Evolutionary conservation across 2,888 invertebrate species (phyloP).

Genomic region (Hirtodrosophila cameraria): DNA sequence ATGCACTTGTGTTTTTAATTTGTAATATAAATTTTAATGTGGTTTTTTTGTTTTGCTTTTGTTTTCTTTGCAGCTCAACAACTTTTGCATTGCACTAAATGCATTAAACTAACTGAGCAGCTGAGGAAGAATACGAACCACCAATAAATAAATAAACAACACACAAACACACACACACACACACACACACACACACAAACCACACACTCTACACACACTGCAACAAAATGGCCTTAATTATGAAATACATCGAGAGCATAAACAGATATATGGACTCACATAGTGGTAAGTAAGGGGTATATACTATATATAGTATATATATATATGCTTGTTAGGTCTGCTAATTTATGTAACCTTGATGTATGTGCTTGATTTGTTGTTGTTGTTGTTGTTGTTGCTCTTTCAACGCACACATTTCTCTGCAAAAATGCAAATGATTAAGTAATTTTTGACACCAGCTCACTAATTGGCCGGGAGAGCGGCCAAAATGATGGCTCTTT

Average conservation of each 20-base stretch:
- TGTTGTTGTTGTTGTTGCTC: constrained; percentile 23
- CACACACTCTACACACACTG: constrained; percentile 70
- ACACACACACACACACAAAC: constrained; percentile 58
- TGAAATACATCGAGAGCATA: constrained; percentile 91
- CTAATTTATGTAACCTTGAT: constrained; percentile 79
- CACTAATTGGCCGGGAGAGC: constrained; percentile 70
- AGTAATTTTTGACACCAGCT: constrained; percentile 75
- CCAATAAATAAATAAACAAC: constrained; percentile 34
- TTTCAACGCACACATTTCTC: constrained; percentile 58
- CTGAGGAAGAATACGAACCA: constrained; percentile 41
- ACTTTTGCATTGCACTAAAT: constrained; percentile 42
- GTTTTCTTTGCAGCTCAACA: constrained; percentile 51
- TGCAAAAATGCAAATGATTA: constrained; percentile 61
- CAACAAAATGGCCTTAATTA: constrained; percentile 90
- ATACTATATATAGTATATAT: not conserved
- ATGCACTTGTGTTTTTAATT: not conserved
- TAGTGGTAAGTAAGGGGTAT: constrained; percentile 88
- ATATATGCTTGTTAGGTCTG: constrained; percentile 25
- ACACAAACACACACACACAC: constrained; percentile 5
- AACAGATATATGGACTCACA: constrained; percentile 92
- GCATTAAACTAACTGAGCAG: constrained; percentile 35
- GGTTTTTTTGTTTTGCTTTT: constrained; percentile 10
- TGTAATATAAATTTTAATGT: constrained; percentile 1
- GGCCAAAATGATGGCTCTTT: constrained; percentile 11
- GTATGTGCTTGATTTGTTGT: constrained; percentile 29